Percentiles rank a stretch among this genome's conserved stretches.
Evolutionary conservation across 2,888 invertebrate species (phyloP).

Genomic region (Leptopilina drosophilae): DNA sequence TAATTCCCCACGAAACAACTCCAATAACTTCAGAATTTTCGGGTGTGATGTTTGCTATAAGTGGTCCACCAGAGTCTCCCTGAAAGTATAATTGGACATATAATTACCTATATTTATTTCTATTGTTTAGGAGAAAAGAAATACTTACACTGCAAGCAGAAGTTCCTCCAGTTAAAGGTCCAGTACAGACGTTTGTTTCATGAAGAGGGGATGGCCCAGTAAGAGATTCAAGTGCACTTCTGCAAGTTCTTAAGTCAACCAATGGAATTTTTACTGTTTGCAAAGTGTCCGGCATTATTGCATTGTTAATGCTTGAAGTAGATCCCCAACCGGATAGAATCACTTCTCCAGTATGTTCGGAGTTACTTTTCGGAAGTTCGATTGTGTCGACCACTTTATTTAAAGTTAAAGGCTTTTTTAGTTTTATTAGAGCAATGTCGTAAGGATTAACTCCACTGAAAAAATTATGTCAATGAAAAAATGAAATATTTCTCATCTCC

Average conservation of each 20-base stretch:
- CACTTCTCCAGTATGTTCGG: conserved; percentile 65
- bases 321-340: conserved; percentile 78
- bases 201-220: conserved; percentile 62
- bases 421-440: conserved; percentile 78
- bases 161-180: conserved; percentile 55
- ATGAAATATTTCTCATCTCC: background rate
- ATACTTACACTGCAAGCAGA: conserved; percentile 52
- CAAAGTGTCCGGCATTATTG: conserved; percentile 65
- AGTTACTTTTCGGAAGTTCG: conserved; percentile 68
- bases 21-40: conserved; percentile 81
- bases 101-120: background rate
- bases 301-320: conserved; percentile 56
- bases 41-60: conserved; percentile 78
- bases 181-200: conserved; percentile 65
- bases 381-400: conserved; percentile 72
- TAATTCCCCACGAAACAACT: conserved; percentile 78
- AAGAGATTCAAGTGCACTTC: conserved; percentile 56
- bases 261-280: conserved; percentile 68
- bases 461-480: conserved; percentile 37
- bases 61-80: conserved; percentile 80
- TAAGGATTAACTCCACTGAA: conserved; percentile 73
- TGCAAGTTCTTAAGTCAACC: conserved; percentile 63
- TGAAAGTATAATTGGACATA: conserved; percentile 61
- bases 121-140: background rate
- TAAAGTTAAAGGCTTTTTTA: conserved; percentile 69